phyloP scores from a whole-genome alignment of 2,113 vertebrate genomes.

The Gavia stellata region DNA sequence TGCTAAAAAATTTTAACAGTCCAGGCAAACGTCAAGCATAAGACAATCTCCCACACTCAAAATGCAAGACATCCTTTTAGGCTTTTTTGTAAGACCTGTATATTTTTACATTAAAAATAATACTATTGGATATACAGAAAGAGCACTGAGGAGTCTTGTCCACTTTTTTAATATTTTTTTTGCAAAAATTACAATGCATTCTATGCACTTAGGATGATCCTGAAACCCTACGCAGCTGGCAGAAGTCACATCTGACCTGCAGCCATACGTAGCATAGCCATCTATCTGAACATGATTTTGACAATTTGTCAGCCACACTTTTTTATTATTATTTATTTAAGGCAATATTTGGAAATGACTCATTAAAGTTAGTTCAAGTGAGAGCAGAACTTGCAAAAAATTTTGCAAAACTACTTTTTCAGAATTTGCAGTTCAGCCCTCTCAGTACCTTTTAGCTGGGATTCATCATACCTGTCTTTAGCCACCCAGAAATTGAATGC shows the following conservation, averaged over 20 bases:
- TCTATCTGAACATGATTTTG: not conserved
- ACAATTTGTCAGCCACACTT: not conserved
- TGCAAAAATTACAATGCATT: not conserved
- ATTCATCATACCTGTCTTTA: not conserved
- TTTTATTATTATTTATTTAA: not conserved
- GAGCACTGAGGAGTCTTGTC: not conserved
- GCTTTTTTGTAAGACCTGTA: not conserved
- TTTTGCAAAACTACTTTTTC: not conserved
- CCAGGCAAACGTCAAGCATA: fast-evolving
- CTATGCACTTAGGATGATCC: not conserved
- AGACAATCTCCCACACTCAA: not conserved
- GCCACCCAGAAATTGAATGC: not conserved
- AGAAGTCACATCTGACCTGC: not conserved
- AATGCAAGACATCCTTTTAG: not conserved
- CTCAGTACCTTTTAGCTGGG: not conserved
- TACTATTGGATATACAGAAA: not conserved
- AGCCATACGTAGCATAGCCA: not conserved
- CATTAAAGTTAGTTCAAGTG: not conserved
- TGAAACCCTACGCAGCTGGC: not conserved
- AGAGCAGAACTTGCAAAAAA: not conserved
- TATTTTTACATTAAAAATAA: not conserved
- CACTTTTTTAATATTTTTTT: not conserved
- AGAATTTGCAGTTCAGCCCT: not conserved
- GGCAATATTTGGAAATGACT: not conserved
- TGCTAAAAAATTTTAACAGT: not conserved